phyloP scores from a whole-genome alignment of 2,113 vertebrate genomes.

The Dipodomys stephensi region DNA sequence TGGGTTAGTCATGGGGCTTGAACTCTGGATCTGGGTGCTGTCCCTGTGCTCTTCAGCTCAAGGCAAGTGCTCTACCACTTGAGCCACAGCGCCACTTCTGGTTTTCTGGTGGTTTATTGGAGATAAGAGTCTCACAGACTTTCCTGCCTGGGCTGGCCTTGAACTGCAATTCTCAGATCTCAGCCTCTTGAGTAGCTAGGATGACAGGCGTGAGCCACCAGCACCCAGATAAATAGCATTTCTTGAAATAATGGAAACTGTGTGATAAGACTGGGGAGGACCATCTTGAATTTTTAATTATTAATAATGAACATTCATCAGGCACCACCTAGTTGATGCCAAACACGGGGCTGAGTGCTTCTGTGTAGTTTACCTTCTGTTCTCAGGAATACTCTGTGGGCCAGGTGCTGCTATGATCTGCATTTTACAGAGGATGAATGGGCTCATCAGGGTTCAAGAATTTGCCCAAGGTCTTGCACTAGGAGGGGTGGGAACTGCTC shows the following conservation, averaged over 20 bases:
- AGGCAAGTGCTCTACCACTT: too few species aligned
- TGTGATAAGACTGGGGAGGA: background rate
- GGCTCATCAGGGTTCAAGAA: background rate
- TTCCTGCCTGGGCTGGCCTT: too few species aligned
- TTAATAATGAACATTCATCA: background rate
- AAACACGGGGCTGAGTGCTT: background rate
- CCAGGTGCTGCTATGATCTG: background rate
- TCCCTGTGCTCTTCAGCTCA: too few species aligned
- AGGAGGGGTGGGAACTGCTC: background rate
- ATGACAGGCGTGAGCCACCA: too few species aligned
- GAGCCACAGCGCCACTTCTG: too few species aligned
- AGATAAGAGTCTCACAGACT: too few species aligned
- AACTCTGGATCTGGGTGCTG: too few species aligned
- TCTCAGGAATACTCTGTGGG: background rate
- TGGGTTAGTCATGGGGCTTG: too few species aligned
- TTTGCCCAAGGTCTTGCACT: background rate
- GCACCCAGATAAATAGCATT: background rate
- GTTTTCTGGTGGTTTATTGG: too few species aligned
- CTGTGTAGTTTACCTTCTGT: accelerated
- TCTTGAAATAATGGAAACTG: background rate
- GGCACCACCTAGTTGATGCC: background rate
- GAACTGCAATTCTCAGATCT: too few species aligned
- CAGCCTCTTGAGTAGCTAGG: too few species aligned
- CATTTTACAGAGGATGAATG: background rate
- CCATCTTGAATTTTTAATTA: background rate